Base-by-base conservation (phyloP, 2,888 invertebrate species). In the Lumbricus terrestris region DNA sequence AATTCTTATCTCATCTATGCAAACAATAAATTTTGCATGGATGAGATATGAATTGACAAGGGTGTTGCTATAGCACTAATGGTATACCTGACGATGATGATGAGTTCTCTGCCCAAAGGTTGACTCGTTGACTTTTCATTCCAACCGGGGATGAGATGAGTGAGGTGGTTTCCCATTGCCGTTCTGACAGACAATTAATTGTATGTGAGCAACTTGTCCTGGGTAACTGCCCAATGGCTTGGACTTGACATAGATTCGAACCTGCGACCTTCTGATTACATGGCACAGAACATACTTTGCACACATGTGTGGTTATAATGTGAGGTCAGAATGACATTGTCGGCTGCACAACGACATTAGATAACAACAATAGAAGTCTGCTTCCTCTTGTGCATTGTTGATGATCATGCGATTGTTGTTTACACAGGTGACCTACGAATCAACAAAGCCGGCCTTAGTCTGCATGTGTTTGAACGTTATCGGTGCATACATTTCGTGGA, bases 401-500 rank as follows among this genome's bases (percentile, higher is more conserved):
- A 11, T n/a, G n/a, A 69, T 69, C 8, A n/a, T 69, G 11, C 29
- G 69, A n/a, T 69, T 69, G 69, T 69, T 69, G 69, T 69, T 29
- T 69, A n/a, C 35, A 37, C 93, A 96, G 95, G 95, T 94, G n/a
- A 94, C 94, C 35, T 95, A 95, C 93, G 94, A 95, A 91, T 93
- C 91, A 40, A 92, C 93, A 37, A 93, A 95, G 89, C 94, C 95
- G 29, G 94, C 95, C 90, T 92, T 95, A 89, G 93, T 93, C 15
- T 93, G 95, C 91, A 94, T 95, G 89, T 96, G 96, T 91, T 94
- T 96, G 90, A 95, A 96, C 69, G 95, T 95, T 20, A 95, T 96
- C 89, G 96, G 96, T 4, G 95, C 95, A 37, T 96, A 95, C 93
- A 95, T 96, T 29, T 95, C 96, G 3, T 96, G 96, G 96, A 96